These are phyloP conservation scores for Shinisaurus crocodilurus DNA, from an alignment of 2,113 vertebrate species.

Conservation along the genomic window DNA sequence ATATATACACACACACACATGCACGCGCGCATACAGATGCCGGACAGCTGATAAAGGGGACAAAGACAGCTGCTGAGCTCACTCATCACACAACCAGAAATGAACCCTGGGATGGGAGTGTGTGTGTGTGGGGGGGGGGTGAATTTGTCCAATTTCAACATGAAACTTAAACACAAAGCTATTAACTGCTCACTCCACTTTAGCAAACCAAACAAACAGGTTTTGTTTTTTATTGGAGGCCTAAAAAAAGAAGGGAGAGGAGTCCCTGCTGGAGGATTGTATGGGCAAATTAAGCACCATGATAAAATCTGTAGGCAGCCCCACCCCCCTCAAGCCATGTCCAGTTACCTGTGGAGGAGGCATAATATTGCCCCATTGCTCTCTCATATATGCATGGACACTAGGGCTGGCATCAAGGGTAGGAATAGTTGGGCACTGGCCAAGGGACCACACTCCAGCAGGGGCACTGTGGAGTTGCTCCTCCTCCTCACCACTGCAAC, in stretches of 20 bases:
- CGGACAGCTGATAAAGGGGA: constrained; percentile 54
- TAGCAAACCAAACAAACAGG: constrained; percentile 65
- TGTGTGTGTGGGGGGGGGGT: constrained; percentile 5
- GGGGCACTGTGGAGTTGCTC: too few relatives aligned
- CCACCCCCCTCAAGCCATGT: neutral
- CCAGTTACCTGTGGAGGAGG: neutral
- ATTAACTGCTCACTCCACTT: constrained; percentile 56
- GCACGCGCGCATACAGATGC: constrained; percentile 46
- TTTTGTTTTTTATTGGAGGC: constrained; percentile 28
- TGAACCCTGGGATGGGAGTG: neutral
- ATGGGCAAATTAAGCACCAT: neutral
- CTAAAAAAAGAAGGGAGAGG: neutral
- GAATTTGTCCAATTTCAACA: constrained; percentile 67
- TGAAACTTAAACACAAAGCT: constrained; percentile 60
- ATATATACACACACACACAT: neutral
- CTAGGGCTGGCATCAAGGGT: neutral
- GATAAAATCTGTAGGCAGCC: neutral
- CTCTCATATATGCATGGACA: neutral
- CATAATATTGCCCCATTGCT: neutral
- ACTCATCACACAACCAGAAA: constrained; percentile 67
- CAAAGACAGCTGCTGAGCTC: constrained; percentile 73
- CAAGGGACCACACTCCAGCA: too few relatives aligned
- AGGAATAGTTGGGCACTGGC: too few relatives aligned
- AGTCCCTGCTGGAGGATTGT: neutral
- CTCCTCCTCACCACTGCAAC: too few relatives aligned